These are phyloP conservation scores for Dugesia japonica DNA, from an alignment of 2,888 invertebrate genomes.

Conservation along the genomic window DNA sequence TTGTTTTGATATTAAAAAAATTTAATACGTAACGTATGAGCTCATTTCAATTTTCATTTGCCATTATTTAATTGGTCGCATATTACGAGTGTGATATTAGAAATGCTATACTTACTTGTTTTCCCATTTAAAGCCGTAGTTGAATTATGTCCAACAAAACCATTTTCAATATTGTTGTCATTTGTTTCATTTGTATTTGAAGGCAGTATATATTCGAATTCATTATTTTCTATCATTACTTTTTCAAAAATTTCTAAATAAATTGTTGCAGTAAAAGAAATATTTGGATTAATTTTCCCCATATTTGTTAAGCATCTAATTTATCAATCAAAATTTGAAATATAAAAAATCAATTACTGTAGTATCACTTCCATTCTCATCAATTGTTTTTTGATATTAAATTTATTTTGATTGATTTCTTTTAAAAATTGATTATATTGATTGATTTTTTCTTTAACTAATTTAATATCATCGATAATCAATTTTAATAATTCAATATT, in stretches of 20 bases:
- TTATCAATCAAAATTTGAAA: background rate
- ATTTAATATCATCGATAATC: background rate
- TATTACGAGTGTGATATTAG: too few relatives aligned
- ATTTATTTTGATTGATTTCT: background rate
- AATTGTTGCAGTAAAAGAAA: background rate
- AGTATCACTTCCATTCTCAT: background rate
- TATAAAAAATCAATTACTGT: background rate
- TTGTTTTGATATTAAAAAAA: too few relatives aligned
- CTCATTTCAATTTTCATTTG: too few relatives aligned
- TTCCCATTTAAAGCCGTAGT: background rate
- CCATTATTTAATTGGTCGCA: too few relatives aligned
- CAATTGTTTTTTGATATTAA: background rate
- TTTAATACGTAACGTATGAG: too few relatives aligned
- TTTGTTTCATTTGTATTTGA: background rate
- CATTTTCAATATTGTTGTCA: background rate
- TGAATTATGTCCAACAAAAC: background rate
- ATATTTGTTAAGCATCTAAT: background rate
- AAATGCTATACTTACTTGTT: too few relatives aligned
- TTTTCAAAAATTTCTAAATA: slow-evolving; percentile 1
- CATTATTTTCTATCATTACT: background rate
- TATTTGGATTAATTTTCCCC: background rate
- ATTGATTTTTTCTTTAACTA: background rate
- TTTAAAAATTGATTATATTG: background rate
- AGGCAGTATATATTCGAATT: background rate
- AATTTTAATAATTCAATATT: background rate